A percentile compares a stretch with the other conserved stretches of the same genome.
phyloP scores from a whole-genome alignment of 2,888 invertebrate species.

The Mantis religiosa region DNA sequence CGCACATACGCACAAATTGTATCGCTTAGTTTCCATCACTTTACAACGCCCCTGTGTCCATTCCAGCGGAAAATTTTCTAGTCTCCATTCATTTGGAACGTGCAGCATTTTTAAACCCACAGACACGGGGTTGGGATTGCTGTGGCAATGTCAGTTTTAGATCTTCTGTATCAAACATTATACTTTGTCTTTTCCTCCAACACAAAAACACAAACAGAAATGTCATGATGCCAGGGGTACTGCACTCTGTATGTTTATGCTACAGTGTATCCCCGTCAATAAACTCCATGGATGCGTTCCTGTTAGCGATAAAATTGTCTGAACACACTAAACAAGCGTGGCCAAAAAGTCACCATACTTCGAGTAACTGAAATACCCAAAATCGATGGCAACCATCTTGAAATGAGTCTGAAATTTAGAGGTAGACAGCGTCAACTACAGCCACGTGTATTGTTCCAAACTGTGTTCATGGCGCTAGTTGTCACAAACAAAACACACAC shows the following conservation, averaged over 20 bases:
- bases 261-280: background rate
- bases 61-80: background rate
- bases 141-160: background rate
- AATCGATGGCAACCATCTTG: too few relatives aligned
- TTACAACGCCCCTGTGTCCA: background rate
- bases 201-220: background rate
- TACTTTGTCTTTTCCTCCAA: background rate
- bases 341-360: too few relatives aligned
- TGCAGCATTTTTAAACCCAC: background rate
- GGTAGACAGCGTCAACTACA: too few relatives aligned
- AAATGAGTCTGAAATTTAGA: too few relatives aligned
- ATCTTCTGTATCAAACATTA: background rate
- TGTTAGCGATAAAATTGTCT: background rate
- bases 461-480: too few relatives aligned
- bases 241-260: background rate
- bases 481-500: too few relatives aligned
- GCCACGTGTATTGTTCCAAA: too few relatives aligned
- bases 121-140: background rate
- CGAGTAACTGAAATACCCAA: too few relatives aligned
- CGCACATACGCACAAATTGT: background rate
- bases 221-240: background rate
- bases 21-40: background rate
- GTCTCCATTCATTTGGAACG: background rate
- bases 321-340: background rate
- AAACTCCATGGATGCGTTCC: background rate